Conservation (phyloP, 1,140 invertebrate species). For the Drosophila quadrilineata region DNA sequence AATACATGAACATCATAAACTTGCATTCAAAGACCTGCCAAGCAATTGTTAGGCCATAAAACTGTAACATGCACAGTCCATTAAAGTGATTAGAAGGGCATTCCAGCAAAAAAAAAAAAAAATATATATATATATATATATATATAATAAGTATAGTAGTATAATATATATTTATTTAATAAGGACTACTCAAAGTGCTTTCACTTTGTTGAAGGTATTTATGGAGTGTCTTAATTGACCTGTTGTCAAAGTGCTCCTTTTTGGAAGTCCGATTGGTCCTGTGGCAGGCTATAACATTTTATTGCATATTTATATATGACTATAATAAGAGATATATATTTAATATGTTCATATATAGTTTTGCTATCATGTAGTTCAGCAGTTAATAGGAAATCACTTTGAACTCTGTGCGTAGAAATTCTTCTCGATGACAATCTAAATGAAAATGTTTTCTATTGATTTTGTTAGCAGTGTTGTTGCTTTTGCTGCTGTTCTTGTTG, state of each 20-base stretch:
- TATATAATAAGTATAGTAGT: background rate
- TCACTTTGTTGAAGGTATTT: slow-evolving; percentile 1
- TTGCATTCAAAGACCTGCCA: background rate
- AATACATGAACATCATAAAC: background rate
- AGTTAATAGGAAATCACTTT: slow-evolving; percentile 7
- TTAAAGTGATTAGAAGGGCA: background rate
- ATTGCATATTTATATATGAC: slow-evolving; percentile 13
- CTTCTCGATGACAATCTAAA: slow-evolving; percentile 14
- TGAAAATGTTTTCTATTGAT: slow-evolving; percentile 49
- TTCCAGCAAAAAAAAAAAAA: background rate
- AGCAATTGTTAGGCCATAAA: slow-evolving; percentile 10
- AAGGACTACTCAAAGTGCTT: background rate
- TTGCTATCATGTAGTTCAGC: slow-evolving; percentile 22
- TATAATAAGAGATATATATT: background rate
- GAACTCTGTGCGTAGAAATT: background rate
- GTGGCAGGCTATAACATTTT: slow-evolving; percentile 31
- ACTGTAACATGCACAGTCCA: slow-evolving; percentile 15
- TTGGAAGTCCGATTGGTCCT: background rate
- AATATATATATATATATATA: background rate
- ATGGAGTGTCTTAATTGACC: slow-evolving; percentile 45
- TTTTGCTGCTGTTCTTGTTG: slow-evolving; percentile 2
- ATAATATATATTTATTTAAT: background rate
- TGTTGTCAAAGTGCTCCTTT: background rate
- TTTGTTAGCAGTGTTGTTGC: slow-evolving; percentile 3
- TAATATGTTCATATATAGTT: slow-evolving; percentile 9